These are phyloP conservation scores for Belonocnema kinseyi DNA, from an alignment of 1,140 invertebrate genomes.

Conservation along the genomic window DNA sequence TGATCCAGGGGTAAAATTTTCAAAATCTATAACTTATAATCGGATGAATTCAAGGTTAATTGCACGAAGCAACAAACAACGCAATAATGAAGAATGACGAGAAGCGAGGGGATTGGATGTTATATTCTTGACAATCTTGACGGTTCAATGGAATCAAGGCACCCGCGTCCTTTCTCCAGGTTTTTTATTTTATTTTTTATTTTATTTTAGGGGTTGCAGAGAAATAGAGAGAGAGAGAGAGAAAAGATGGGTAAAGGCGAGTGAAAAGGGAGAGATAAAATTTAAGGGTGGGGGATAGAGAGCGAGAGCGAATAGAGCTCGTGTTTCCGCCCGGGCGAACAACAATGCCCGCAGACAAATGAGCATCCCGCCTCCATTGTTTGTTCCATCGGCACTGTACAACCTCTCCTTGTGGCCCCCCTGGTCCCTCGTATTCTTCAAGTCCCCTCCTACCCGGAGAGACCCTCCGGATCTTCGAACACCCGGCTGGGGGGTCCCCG, in stretches of 20 bases:
- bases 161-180: constrained; percentile 11
- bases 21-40: too few relatives aligned
- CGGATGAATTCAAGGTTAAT: too few relatives aligned
- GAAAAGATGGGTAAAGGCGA: constrained; percentile 37
- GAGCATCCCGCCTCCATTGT: constrained; percentile 76
- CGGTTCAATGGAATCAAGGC: constrained; percentile 25
- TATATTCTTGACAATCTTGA: constrained; percentile 25
- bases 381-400: constrained; percentile 68
- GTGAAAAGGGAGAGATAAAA: constrained; percentile 40
- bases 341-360: constrained; percentile 76
- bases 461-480: constrained; percentile 47
- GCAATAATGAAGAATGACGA: background rate
- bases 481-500: constrained; percentile 68
- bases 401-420: constrained; percentile 52
- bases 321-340: constrained; percentile 71
- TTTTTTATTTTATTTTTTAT: background rate
- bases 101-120: background rate
- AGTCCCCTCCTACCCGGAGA: constrained; percentile 33
- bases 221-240: constrained; percentile 38
- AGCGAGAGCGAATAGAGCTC: constrained; percentile 61
- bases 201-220: constrained; percentile 26
- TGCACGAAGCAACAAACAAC: too few relatives aligned
- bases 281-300: constrained; percentile 48
- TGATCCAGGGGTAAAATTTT: too few relatives aligned
- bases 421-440: constrained; percentile 33